Evolutionary conservation across 2,113 vertebrate species (phyloP).

Genomic region (Taxidea taxus): DNA sequence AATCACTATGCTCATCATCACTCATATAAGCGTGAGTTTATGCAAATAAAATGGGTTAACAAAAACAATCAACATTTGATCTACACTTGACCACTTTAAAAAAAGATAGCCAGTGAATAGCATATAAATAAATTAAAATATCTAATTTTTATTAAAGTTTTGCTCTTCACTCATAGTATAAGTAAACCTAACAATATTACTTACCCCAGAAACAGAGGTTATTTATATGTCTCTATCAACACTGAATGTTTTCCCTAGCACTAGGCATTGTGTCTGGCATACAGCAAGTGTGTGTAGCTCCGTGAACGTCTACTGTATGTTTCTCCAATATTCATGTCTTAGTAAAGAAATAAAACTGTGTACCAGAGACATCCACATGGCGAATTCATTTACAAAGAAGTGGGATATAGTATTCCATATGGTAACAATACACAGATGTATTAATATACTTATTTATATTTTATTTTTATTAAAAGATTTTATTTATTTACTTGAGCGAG

Average conservation of each 20-base stretch:
- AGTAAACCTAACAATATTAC: not conserved
- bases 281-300: not conserved
- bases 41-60: not conserved
- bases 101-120: not conserved
- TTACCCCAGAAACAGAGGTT: not conserved
- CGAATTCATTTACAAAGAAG: not conserved
- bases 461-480: not conserved
- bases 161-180: not conserved
- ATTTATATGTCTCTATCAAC: not conserved
- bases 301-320: accelerated
- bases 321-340: not conserved
- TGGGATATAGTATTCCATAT: not conserved
- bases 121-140: not conserved
- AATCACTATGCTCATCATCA: not conserved
- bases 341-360: not conserved
- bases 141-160: not conserved
- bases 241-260: not conserved
- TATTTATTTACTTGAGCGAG: no score
- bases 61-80: not conserved
- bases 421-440: not conserved
- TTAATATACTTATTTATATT: not conserved
- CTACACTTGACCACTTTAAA: not conserved
- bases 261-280: not conserved
- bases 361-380: not conserved
- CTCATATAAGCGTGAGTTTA: not conserved